phyloP scores from a whole-genome alignment of 1,140 invertebrate genomes.

The Tetramorium simillimum region DNA sequence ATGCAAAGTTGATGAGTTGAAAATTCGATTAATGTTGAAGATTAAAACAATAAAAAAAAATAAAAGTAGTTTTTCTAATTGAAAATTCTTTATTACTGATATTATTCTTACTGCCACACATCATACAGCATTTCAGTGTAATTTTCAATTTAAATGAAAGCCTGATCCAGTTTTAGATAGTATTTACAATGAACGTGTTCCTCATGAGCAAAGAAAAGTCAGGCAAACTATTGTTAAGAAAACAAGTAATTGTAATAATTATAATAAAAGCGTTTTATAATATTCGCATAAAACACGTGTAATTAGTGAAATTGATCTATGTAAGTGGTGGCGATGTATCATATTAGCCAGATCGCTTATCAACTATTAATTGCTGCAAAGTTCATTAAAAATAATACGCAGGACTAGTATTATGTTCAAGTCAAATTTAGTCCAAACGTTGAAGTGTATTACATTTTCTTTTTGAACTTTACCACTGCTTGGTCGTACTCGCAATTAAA shows the following conservation, averaged over 20 bases:
- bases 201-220: not conserved
- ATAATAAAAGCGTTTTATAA: not conserved
- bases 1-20: no score
- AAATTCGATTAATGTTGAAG: no score
- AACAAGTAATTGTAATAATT: not conserved
- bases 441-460: not conserved
- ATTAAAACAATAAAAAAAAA: no score
- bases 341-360: constrained; percentile 33
- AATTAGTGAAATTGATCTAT: constrained; percentile 48
- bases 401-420: not conserved
- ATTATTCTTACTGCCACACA: no score
- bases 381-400: constrained; percentile 40
- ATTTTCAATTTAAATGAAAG: no score
- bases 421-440: constrained; percentile 12
- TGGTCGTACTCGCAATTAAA: not conserved
- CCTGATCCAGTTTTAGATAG: no score
- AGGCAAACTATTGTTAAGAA: not conserved
- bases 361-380: not conserved
- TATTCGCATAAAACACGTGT: not conserved
- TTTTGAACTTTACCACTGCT: not conserved
- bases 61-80: no score
- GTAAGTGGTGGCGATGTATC: not conserved
- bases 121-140: no score
- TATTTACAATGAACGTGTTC: not conserved
- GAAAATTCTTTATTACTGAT: no score